phyloP scores from a whole-genome alignment of 2,113 vertebrate genomes.

The Cyprinodon variegatus region DNA sequence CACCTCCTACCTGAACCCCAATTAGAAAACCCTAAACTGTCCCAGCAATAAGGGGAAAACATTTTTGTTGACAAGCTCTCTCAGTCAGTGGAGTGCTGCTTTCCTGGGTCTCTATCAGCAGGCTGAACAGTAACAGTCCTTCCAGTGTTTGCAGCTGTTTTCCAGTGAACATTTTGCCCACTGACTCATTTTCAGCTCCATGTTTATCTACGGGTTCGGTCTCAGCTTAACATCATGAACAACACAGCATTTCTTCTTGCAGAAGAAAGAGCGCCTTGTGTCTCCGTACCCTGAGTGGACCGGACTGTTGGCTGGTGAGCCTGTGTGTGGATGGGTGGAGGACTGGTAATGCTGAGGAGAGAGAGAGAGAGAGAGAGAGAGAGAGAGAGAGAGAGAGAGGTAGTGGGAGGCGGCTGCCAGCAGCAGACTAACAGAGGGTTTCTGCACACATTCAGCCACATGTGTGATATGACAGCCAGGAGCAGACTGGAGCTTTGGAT shows the following conservation, averaged over 20 bases:
- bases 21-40: not conserved
- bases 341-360: not conserved
- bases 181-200: slow-evolving; percentile 8
- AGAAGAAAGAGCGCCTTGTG: slow-evolving; percentile 79
- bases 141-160: slow-evolving; percentile 7
- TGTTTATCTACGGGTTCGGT: slow-evolving; percentile 16
- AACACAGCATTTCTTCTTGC: slow-evolving; percentile 67
- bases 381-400: slow-evolving; percentile 27
- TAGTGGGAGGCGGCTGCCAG: slow-evolving; percentile 42
- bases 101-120: not conserved
- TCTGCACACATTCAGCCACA: slow-evolving; percentile 61
- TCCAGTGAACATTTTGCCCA: not conserved
- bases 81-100: not conserved
- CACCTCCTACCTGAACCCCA: not conserved
- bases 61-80: not conserved
- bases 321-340: not conserved
- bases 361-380: slow-evolving; percentile 5
- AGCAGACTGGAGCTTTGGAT: slow-evolving; percentile 26
- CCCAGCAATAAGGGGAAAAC: not conserved
- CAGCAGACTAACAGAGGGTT: slow-evolving; percentile 58
- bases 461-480: slow-evolving; percentile 50
- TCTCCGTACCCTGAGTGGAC: slow-evolving; percentile 42
- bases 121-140: slow-evolving; percentile 3
- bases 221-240: slow-evolving; percentile 46
- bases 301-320: slow-evolving; percentile 22